Percentiles rank a stretch among this genome's conserved stretches.
phyloP scores from a whole-genome alignment of 1,140 invertebrate species.

The Papilio aristodemus region DNA sequence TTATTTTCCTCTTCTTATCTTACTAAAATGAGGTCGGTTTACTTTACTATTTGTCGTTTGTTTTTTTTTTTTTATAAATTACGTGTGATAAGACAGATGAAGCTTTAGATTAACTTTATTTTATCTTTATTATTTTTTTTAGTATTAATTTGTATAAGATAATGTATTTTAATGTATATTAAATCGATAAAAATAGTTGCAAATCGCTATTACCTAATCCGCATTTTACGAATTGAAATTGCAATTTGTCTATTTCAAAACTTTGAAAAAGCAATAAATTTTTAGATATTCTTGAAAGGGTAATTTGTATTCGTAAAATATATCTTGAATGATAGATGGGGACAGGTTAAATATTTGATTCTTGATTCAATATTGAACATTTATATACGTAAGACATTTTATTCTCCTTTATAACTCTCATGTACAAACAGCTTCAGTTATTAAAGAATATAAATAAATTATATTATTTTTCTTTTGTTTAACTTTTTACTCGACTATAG shows the following conservation, averaged over 20 bases:
- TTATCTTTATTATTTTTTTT: too few species aligned
- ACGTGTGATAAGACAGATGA: background rate
- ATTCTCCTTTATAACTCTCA: too few species aligned
- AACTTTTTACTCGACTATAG: too few species aligned
- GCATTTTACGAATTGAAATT: background rate
- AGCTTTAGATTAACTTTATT: too few species aligned
- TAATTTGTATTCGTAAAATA: background rate
- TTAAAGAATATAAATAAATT: too few species aligned
- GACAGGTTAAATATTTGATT: background rate
- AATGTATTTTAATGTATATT: too few species aligned
- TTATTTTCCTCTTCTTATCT: background rate
- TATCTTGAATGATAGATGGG: background rate
- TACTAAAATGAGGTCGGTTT: background rate
- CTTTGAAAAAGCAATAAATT: background rate
- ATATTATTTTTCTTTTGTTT: too few species aligned
- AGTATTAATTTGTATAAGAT: too few species aligned
- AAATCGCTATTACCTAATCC: background rate
- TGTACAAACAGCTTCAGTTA: too few species aligned
- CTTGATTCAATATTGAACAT: background rate
- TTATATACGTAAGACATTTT: too few species aligned
- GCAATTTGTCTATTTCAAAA: conserved; percentile 4
- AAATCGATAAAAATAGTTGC: too few species aligned
- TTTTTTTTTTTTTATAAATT: background rate
- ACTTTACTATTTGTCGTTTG: background rate
- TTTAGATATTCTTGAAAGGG: conserved; percentile 10